A percentile compares a stretch with the other conserved stretches of the same genome.
These are phyloP conservation scores for Ceuthmochares aereus DNA, from an alignment of 2,113 vertebrate species.

Conservation along the genomic window DNA sequence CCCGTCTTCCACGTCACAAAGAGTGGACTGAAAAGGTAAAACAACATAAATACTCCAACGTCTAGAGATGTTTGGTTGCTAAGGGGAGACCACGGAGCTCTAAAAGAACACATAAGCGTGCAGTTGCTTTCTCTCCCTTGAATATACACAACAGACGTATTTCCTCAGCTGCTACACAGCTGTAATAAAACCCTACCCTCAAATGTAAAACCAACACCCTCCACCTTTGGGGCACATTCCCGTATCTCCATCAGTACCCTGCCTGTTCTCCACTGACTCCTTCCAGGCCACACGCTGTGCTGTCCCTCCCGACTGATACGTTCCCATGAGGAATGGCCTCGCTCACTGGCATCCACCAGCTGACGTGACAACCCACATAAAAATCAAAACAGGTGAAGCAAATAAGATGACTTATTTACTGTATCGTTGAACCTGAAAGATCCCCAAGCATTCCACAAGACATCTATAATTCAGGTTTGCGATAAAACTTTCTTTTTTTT, in stretches of 20 bases:
- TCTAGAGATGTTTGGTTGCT: not conserved
- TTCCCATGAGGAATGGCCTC: not conserved
- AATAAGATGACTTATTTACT: not conserved
- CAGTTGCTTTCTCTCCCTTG: not conserved
- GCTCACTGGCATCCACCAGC: not conserved
- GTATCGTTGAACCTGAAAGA: not conserved
- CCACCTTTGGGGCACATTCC: not conserved
- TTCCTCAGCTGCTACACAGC: not conserved
- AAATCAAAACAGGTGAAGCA: not conserved
- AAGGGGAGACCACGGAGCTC: not conserved
- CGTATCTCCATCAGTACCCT: not conserved
- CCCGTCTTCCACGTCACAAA: slow-evolving; percentile 91
- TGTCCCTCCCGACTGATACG: not conserved
- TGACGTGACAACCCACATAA: not conserved
- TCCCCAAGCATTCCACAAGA: not conserved
- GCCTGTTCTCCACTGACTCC: not conserved
- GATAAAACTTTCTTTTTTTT: not conserved
- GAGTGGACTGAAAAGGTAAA: slow-evolving; percentile 80
- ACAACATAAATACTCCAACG: slow-evolving; percentile 54
- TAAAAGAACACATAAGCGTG: fast-evolving
- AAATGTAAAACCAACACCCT: not conserved
- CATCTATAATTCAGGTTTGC: not conserved
- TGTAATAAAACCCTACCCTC: not conserved
- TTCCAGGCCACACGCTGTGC: not conserved
- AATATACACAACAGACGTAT: not conserved